A percentile compares a stretch with the other conserved stretches of the same genome.
These are phyloP conservation scores for Sinocyclocheilus rhinocerous DNA, from an alignment of 2,113 vertebrate genomes.

Conservation along the genomic window DNA sequence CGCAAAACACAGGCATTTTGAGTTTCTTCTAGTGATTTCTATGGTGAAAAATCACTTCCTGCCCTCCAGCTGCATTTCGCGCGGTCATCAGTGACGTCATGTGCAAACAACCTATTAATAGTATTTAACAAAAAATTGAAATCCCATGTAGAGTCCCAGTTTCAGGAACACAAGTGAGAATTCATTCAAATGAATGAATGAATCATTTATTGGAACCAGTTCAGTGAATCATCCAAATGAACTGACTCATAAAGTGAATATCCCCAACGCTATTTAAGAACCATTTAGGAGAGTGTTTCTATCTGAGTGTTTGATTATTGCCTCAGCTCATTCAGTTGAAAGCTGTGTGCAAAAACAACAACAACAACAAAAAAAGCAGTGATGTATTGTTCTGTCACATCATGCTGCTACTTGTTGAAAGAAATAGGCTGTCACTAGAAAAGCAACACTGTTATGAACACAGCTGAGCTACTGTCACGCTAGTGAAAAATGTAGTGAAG, in stretches of 20 bases:
- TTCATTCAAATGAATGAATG: not conserved
- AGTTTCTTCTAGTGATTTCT: too few relatives aligned
- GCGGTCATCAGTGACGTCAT: too few relatives aligned
- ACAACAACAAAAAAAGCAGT: not conserved
- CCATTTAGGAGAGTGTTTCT: too few relatives aligned
- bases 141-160: too few relatives aligned
- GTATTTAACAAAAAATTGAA: too few relatives aligned
- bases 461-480: not conserved
- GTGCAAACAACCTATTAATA: too few relatives aligned
- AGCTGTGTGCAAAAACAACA: not conserved
- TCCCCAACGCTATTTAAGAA: not conserved
- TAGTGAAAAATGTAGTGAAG: not conserved
- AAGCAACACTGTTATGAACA: not conserved
- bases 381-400: not conserved
- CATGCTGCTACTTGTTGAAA: conserved; percentile 10
- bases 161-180: not conserved
- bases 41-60: too few relatives aligned
- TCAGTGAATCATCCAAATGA: not conserved
- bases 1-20: too few relatives aligned
- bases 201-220: not conserved
- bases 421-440: not conserved
- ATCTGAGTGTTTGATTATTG: not conserved
- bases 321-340: not conserved
- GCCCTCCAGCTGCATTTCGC: too few relatives aligned
- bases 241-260: not conserved